A percentile compares a stretch with the other conserved stretches of the same genome.
phyloP scores from a whole-genome alignment of 2,797 vertebrate genomes.

The Scyliorhinus canicula region DNA sequence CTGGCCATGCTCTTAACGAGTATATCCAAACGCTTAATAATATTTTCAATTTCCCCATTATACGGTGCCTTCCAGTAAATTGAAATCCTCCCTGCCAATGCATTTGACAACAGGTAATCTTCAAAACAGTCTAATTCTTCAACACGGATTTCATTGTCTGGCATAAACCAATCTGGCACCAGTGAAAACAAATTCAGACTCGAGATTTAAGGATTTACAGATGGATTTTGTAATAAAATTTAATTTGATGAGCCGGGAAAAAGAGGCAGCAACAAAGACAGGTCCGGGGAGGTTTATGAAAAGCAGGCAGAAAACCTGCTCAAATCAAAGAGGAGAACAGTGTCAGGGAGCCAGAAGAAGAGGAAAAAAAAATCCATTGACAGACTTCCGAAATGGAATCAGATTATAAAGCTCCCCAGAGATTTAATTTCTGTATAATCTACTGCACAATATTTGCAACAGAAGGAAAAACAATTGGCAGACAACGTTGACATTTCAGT shows the following conservation, averaged over 20 bases:
- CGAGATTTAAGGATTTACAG: constrained; percentile 46
- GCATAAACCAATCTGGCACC: constrained; percentile 56
- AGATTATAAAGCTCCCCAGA: constrained; percentile 48
- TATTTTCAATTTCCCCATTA: background rate
- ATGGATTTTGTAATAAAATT: constrained; percentile 51
- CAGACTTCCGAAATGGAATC: constrained; percentile 47
- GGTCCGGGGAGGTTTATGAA: constrained; percentile 43
- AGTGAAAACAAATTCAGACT: constrained; percentile 40
- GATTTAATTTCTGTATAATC: constrained; percentile 47
- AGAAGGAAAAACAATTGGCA: constrained; percentile 48
- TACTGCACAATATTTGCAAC: constrained; percentile 29
- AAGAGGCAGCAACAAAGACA: constrained; percentile 40
- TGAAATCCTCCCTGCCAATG: constrained; percentile 50
- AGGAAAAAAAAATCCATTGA: constrained; percentile 44
- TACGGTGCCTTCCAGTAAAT: constrained; percentile 44
- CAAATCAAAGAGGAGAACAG: constrained; percentile 47
- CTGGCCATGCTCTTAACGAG: background rate
- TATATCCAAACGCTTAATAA: background rate
- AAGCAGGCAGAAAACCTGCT: constrained; percentile 49
- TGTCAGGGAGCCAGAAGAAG: constrained; percentile 46
- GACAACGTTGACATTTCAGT: constrained; percentile 60
- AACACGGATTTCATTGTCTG: constrained; percentile 43
- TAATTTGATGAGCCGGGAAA: constrained; percentile 48
- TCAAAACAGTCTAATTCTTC: constrained; percentile 47
- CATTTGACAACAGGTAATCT: constrained; percentile 47